Evolutionary conservation across 53 echinoderm and acorn worm species (phyloP), one percentile per base, ranked within the genome.

Genomic region (Mesocentrotus franciscanus): DNA sequence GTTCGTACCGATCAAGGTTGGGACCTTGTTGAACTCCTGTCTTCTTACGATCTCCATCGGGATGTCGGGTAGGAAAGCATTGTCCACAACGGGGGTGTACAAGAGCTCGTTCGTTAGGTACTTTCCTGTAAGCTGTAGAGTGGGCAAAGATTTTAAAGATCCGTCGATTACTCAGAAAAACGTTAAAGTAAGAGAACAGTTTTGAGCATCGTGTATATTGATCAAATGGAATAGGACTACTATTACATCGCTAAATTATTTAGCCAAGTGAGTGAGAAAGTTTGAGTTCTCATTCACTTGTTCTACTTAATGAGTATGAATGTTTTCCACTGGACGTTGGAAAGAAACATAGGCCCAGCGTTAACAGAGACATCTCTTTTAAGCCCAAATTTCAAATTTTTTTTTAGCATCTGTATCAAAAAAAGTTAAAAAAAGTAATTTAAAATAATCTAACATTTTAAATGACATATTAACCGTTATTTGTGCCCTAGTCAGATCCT

Each of bases 1-100:
- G 92, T 97, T 97, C 3, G 96, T 96, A 4, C 97, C 97, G 29
- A 97, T 76, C 36, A 97, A 78, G 35, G 97, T 55, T 78, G 95
- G 87, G 22, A 95, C 96, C 64, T 93, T 95, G 68, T 94, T 74
- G 90, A 97, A 97, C 90, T 96, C 90, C n/a, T 78, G 78, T 92
- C 89, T 59, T 62, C 94, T 62, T 36, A 97, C 68, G n/a, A 97
- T 76, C 56, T 90, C 94, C 10, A 59, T 39, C 7, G 97, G 97
- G 42, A 81, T 91, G 68, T 97, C 97, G 26, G 97, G 85, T 34
- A 97, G 58, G 72, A 97, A 97, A 85, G 94, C 66, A 60, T 94
- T 57, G 91, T 97, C 97, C 16, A 97, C 92, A 8, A 96, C 97
- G 17, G 97, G 97, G 39, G 76, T 33, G 83, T 60, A 93, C 60